These are phyloP conservation scores for Galendromus occidentalis DNA, from an alignment of 1,140 invertebrate species.

Conservation along the genomic window DNA sequence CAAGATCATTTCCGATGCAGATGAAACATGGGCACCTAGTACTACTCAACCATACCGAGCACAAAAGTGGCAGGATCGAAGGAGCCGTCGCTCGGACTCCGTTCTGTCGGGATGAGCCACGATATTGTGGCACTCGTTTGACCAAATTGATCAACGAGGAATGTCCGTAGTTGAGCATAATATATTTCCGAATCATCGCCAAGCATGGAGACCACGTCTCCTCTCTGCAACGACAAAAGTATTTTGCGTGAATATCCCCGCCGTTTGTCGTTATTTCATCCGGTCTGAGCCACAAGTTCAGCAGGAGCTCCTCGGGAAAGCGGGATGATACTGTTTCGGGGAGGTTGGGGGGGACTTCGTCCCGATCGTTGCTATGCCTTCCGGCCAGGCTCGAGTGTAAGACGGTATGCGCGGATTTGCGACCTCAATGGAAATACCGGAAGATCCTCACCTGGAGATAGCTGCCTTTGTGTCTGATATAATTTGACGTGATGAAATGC, in stretches of 20 bases:
- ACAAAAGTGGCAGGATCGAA: conserved; percentile 6
- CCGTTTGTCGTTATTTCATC: background rate
- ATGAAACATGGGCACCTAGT: no score
- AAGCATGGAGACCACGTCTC: background rate
- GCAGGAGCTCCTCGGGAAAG: background rate
- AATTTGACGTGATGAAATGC: background rate
- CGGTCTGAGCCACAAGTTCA: background rate
- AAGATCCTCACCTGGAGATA: background rate
- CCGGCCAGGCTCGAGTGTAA: background rate
- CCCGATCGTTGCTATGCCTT: background rate
- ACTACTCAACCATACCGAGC: background rate
- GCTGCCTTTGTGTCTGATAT: background rate
- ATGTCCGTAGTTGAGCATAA: background rate
- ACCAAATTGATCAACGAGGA: conserved; percentile 8
- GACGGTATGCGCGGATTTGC: no score
- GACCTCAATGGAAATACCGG: no score
- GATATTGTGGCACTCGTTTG: background rate
- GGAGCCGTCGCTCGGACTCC: background rate
- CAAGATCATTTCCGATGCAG: background rate
- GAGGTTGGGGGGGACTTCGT: background rate
- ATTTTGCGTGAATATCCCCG: background rate
- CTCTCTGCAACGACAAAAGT: background rate
- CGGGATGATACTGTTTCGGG: background rate
- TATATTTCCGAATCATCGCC: conserved; percentile 4
- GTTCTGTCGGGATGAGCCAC: background rate